These are phyloP conservation scores for Melanotaenia boesemani DNA, from an alignment of 2,797 vertebrate species.

Conservation along the genomic window DNA sequence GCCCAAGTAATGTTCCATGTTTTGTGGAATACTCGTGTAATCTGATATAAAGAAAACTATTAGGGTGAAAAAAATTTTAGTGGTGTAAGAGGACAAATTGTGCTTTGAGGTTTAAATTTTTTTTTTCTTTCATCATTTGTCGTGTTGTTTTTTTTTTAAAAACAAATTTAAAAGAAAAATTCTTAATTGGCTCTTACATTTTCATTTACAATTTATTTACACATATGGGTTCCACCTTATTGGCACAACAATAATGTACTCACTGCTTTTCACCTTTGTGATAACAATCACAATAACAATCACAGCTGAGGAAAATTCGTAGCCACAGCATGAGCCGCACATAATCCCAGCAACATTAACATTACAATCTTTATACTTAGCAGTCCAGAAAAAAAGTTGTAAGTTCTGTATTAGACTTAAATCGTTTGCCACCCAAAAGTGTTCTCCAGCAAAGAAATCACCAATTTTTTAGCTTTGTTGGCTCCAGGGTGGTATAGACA, in stretches of 20 bases:
- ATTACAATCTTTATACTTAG: neutral
- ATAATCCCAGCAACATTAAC: neutral
- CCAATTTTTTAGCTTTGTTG: neutral
- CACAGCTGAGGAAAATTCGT: neutral
- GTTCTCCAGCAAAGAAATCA: neutral
- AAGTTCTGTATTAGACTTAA: neutral
- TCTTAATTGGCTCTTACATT: neutral
- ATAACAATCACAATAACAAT: too few relatives aligned
- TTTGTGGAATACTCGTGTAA: neutral
- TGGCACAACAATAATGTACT: too few relatives aligned
- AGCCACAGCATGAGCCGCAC: neutral
- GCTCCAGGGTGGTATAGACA: neutral
- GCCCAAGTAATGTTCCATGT: neutral
- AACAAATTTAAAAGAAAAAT: neutral
- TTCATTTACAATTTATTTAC: neutral
- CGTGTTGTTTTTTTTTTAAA: neutral
- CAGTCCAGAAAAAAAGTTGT: neutral
- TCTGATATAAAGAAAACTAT: too few relatives aligned
- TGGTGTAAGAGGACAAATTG: neutral
- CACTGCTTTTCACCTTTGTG: too few relatives aligned
- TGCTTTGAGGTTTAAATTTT: neutral
- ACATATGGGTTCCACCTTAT: too few relatives aligned
- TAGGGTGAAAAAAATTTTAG: too few relatives aligned
- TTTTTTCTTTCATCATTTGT: neutral
- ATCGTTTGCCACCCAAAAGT: neutral